Conservation (phyloP, 2,113 vertebrate genomes). For the Eleginops maclovinus region DNA sequence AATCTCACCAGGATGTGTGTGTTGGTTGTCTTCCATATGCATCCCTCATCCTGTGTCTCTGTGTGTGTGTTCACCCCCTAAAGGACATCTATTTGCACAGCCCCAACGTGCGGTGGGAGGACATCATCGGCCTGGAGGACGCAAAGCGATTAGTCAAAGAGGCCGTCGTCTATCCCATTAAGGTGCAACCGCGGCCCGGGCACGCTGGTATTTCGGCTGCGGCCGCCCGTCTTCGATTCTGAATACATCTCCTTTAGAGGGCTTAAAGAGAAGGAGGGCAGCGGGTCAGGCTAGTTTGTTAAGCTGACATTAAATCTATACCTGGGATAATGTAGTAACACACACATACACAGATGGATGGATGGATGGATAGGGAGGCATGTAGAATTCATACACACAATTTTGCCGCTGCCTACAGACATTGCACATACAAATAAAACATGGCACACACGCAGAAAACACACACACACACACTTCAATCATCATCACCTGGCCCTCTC, state of each 20-base stretch:
- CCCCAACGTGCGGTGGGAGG: constrained; percentile 93
- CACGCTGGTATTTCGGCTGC: constrained; percentile 80
- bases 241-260: constrained; percentile 84
- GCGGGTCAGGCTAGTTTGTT: constrained; percentile 77
- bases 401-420: constrained; percentile 12
- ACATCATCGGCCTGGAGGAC: constrained; percentile 95
- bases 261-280: constrained; percentile 65
- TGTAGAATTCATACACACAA: constrained; percentile 37
- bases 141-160: constrained; percentile 98
- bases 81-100: constrained; percentile 89
- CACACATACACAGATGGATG: too few relatives aligned
- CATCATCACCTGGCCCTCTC: constrained; percentile 40
- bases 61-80: constrained; percentile 30
- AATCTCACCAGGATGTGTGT: neutral
- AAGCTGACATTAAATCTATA: constrained; percentile 85
- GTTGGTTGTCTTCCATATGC: neutral
- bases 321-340: constrained; percentile 73
- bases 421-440: constrained; percentile 31
- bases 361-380: constrained; percentile 40
- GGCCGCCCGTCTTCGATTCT: constrained; percentile 79
- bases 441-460: neutral
- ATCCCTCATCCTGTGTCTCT: neutral
- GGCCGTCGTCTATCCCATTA: constrained; percentile 96
- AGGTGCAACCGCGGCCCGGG: constrained; percentile 81
- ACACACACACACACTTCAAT: constrained; percentile 25